These are phyloP conservation scores for Chromis chromis DNA, from an alignment of 2,797 vertebrate species.

Conservation along the genomic window DNA sequence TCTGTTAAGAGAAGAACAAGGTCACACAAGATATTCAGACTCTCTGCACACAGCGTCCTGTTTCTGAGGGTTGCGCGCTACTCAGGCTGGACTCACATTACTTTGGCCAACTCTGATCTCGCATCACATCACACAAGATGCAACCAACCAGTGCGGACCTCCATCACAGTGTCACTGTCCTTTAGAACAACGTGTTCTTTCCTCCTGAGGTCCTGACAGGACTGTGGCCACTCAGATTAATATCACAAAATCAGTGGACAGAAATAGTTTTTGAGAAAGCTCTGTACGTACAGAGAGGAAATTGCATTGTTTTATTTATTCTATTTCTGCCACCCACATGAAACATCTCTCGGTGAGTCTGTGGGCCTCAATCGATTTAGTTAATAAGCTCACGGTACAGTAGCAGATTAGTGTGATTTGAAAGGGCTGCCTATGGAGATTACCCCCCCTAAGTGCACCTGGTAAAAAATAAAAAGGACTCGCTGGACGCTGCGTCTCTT, in stretches of 20 bases:
- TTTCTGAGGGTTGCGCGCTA: neutral
- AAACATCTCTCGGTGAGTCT: conserved; percentile 1
- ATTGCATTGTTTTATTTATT: neutral
- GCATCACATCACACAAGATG: neutral
- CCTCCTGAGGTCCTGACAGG: conserved; percentile 12
- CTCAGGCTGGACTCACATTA: neutral
- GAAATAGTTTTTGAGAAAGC: neutral
- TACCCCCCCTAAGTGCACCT: neutral
- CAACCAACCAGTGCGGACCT: neutral
- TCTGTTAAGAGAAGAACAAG: conserved; percentile 72
- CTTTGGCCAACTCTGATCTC: conserved; percentile 1
- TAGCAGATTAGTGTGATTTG: conserved; percentile 6
- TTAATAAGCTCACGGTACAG: conserved; percentile 6
- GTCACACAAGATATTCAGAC: conserved; percentile 61
- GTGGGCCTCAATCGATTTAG: conserved; percentile 3
- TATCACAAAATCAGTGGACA: neutral
- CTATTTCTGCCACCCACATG: conserved; percentile 1
- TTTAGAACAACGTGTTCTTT: neutral
- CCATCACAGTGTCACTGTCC: neutral
- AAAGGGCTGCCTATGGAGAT: conserved; percentile 3
- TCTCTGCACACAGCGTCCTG: neutral
- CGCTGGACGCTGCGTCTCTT: neutral
- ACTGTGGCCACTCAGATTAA: neutral
- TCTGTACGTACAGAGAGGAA: neutral
- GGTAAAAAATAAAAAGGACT: neutral